Evolutionary conservation across 2,888 invertebrate species (phyloP).

Genomic region (Litoditis marina): DNA sequence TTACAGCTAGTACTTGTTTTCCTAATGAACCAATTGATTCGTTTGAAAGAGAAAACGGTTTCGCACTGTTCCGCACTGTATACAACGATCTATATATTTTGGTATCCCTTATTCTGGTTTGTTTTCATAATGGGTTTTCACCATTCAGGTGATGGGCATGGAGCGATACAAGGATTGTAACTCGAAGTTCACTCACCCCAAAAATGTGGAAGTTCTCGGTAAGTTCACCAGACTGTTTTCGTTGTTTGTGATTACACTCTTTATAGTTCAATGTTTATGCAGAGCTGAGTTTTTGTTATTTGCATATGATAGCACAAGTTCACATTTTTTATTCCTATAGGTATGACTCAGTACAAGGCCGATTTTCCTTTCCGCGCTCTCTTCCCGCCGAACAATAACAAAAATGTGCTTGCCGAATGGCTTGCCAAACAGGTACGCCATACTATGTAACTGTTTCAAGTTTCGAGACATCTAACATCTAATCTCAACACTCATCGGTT

Average conservation of each 20-base stretch:
- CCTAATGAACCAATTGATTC: too few species aligned
- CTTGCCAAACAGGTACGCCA: constrained; percentile 53
- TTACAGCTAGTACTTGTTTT: too few species aligned
- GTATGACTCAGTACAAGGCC: constrained; percentile 65
- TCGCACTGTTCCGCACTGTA: too few species aligned
- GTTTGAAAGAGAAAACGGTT: too few species aligned
- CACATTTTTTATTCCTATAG: constrained; percentile 16
- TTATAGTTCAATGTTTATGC: not conserved
- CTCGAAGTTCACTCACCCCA: constrained; percentile 48
- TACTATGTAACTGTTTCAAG: too few species aligned
- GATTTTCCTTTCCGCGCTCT: constrained; percentile 63
- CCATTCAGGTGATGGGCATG: constrained; percentile 49
- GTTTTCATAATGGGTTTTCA: not conserved
- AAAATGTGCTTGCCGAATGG: constrained; percentile 65
- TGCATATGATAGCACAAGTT: too few species aligned
- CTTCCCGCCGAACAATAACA: constrained; percentile 63
- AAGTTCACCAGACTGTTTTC: not conserved
- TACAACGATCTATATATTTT: too few species aligned
- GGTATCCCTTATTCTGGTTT: too few species aligned
- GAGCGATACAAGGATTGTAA: constrained; percentile 56
- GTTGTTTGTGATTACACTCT: not conserved
- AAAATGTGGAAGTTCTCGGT: constrained; percentile 29
- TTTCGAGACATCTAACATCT: too few species aligned
- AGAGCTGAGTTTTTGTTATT: too few species aligned
- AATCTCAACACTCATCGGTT: too few species aligned